phyloP scores from a whole-genome alignment of 2,888 invertebrate genomes.

The Operophtera brumata region DNA sequence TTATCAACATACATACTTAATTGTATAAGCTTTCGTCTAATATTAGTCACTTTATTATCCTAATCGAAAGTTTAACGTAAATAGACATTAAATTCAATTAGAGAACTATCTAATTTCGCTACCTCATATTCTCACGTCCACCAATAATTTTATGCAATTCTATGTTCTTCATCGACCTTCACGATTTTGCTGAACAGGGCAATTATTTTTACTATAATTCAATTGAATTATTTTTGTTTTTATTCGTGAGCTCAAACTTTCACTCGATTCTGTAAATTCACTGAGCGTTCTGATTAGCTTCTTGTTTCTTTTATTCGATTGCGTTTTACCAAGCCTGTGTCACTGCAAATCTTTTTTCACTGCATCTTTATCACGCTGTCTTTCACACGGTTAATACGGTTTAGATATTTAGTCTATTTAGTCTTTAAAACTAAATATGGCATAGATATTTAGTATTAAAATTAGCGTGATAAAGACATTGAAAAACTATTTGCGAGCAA shows the following conservation, averaged over 20 bases:
- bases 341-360: background rate
- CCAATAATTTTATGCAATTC: conserved; percentile 26
- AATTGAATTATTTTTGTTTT: conserved; percentile 45
- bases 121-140: conserved; percentile 23
- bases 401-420: background rate
- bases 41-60: background rate
- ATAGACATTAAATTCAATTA: background rate
- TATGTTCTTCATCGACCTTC: conserved; percentile 50
- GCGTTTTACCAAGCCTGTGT: conserved; percentile 10
- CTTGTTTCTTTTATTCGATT: conserved; percentile 44
- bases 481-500: too few species aligned
- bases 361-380: background rate
- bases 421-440: background rate
- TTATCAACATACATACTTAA: background rate
- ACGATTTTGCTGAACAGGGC: conserved; percentile 40
- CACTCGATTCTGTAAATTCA: conserved; percentile 61
- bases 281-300: conserved; percentile 56
- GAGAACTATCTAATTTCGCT: background rate
- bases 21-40: background rate
- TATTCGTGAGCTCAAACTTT: conserved; percentile 54
- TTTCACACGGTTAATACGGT: background rate
- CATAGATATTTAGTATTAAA: background rate
- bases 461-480: background rate
- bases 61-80: background rate
- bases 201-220: conserved; percentile 40